Evolutionary conservation across 2,888 invertebrate genomes (phyloP).

Genomic region (Nemoura dubitans): DNA sequence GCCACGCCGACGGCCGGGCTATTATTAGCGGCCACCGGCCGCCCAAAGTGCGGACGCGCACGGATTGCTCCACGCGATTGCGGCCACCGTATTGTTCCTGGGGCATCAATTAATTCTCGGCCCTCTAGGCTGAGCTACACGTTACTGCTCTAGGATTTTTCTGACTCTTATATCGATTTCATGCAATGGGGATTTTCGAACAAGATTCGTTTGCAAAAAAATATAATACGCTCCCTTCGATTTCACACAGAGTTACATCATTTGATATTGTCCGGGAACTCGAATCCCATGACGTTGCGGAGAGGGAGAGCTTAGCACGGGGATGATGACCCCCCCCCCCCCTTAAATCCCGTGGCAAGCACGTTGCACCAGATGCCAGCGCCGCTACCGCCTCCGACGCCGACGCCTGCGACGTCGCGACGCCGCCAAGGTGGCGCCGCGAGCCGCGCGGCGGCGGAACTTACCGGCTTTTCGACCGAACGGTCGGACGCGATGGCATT

Average conservation of each 20-base stretch:
- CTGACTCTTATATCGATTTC: not conserved
- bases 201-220: not conserved
- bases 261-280: not conserved
- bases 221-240: not conserved
- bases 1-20: not conserved
- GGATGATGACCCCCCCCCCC: slow-evolving; percentile 21
- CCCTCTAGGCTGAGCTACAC: not conserved
- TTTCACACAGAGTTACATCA: not conserved
- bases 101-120: too few relatives aligned
- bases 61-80: too few relatives aligned
- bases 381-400: not conserved
- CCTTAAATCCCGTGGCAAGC: not conserved
- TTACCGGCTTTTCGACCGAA: not conserved
- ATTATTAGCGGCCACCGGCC: too few relatives aligned
- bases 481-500: not conserved
- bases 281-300: not conserved
- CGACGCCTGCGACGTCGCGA: not conserved
- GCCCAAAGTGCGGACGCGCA: too few relatives aligned
- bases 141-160: not conserved
- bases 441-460: not conserved
- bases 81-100: too few relatives aligned
- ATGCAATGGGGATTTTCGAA: not conserved
- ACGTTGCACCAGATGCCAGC: too few relatives aligned
- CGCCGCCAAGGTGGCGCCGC: slow-evolving; percentile 15
- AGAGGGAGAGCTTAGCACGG: not conserved